phyloP scores from a whole-genome alignment of 1,140 invertebrate species.

The Diprion similis region DNA sequence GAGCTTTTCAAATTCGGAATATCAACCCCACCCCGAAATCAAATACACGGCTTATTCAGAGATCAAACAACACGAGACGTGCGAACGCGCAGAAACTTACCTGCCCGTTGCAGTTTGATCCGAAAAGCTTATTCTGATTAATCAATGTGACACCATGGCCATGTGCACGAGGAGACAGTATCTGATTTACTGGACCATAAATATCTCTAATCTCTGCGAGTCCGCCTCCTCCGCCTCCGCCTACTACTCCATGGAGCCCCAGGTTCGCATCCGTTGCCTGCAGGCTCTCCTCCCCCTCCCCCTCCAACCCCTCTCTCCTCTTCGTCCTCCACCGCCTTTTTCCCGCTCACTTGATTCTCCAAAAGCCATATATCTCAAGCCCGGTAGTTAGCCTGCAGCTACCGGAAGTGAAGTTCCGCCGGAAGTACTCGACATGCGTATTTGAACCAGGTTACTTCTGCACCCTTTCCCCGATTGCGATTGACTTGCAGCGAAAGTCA shows the following conservation, averaged over 20 bases:
- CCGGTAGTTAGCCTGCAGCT: too few species aligned
- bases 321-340: background rate
- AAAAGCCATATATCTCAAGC: too few species aligned
- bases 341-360: too few species aligned
- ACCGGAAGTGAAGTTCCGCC: too few species aligned
- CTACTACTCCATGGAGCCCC: background rate
- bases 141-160: conserved; percentile 30
- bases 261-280: background rate
- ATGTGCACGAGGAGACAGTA: conserved; percentile 30
- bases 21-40: too few species aligned
- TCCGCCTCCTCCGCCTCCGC: background rate
- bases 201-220: conserved; percentile 48
- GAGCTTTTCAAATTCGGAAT: too few species aligned
- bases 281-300: background rate
- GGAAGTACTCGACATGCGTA: too few species aligned
- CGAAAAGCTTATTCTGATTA: conserved; percentile 38
- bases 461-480: too few species aligned
- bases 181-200: conserved; percentile 52
- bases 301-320: background rate
- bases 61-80: too few species aligned
- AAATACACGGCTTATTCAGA: too few species aligned
- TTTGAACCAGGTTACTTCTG: too few species aligned
- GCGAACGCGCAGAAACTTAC: background rate
- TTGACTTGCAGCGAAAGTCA: too few species aligned
- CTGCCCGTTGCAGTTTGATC: conserved; percentile 6